Evolutionary conservation across 1,140 invertebrate genomes (phyloP), one percentile per base, ranked within the genome.

Genomic region (Bombus superbus): DNA sequence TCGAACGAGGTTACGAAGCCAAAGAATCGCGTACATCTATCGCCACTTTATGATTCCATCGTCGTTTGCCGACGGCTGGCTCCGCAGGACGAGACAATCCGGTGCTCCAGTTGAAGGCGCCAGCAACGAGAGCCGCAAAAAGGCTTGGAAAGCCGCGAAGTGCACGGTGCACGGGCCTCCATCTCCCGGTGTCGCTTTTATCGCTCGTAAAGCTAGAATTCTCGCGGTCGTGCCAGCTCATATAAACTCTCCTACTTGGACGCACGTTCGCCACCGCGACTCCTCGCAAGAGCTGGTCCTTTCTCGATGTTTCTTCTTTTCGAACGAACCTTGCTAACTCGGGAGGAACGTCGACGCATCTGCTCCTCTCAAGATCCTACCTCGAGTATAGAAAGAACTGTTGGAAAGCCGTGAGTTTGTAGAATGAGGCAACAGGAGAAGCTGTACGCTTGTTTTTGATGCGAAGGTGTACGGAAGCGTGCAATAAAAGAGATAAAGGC

Each of bases 151-250:
- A 69, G 47, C 77, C 73, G 53, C 87, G 69, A 77, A 76, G n/a
- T 18, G 59, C 40, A 42, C 32, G 57, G 35, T 6, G 44, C 85
- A 78, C 68, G 64, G 35, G 47, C 71, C 47, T n/a, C 44, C 78
- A 78, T 59, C 75, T 57, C 62, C 11, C 77, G 53, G 88, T 83
- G 69, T 69, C 47, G 57, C 73, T 86, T 91, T 91, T 91, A 91
- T 91, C 83, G 89, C 89, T 90, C 89, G 81, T 91, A 90, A 90
- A 91, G 62, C 89, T 57, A 59, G 81, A 71, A 53, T 81, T 59
- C 88, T 73, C 80, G 78, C 66, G 44, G 79, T 66, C 47, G 38
- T n/a, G n/a, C 38, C 38, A 64, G 18, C 44, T 72, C 32, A 79
- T 38, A 89, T 89, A 89, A 89, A 89, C 84, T 59, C 57, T 42